A percentile compares a stretch with the other conserved stretches of the same genome.
Conservation (phyloP, 2,888 invertebrate species). For the Eilema griseolum region DNA sequence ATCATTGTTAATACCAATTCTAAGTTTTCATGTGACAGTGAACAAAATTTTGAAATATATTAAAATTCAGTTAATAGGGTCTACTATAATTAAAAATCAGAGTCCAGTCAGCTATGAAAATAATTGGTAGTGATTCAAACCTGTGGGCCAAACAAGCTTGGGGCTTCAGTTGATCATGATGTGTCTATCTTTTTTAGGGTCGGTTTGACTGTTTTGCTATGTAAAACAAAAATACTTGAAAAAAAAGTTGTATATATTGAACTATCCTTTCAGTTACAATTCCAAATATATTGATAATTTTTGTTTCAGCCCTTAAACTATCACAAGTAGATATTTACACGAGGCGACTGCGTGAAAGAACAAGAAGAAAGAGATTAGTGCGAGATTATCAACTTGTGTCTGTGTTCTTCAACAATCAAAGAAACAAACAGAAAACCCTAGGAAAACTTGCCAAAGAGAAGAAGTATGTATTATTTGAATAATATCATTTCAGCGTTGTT, state of each 20-base stretch:
- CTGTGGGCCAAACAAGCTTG: too few species aligned
- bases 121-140: too few species aligned
- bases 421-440: constrained; percentile 87
- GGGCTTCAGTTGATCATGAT: too few species aligned
- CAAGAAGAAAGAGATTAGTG: constrained; percentile 95
- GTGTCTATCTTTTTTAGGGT: too few species aligned
- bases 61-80: neutral
- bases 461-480: constrained; percentile 82
- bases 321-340: constrained; percentile 98
- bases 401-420: constrained; percentile 91
- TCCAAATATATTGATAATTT: neutral
- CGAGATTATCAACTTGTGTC: constrained; percentile 96
- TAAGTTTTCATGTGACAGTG: too few species aligned
- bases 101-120: too few species aligned
- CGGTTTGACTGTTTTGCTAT: too few species aligned
- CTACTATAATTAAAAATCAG: too few species aligned
- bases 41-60: too few species aligned
- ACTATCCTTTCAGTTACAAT: neutral
- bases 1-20: too few species aligned
- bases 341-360: constrained; percentile 93
- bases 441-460: constrained; percentile 92
- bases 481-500: neutral
- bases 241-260: too few species aligned
- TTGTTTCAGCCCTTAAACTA: constrained; percentile 91
- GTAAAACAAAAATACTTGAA: too few species aligned